Evolutionary conservation across 2,888 invertebrate species (phyloP), one percentile per base, ranked within the genome.

Genomic region (Serrognathus titanus): DNA sequence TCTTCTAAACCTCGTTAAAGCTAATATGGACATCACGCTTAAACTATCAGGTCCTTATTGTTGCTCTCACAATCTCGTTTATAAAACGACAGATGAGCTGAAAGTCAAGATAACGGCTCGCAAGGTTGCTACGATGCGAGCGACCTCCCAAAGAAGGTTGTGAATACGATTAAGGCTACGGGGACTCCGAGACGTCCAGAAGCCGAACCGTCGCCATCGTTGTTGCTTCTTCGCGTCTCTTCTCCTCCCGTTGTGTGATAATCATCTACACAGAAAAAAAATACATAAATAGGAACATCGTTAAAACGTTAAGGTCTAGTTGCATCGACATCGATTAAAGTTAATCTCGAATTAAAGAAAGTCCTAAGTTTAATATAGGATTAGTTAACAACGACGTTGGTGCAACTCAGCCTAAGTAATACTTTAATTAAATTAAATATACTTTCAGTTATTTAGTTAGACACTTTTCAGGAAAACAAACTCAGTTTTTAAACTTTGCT

Each of bases 11-110:
- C 6, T 31, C 1, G 24, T 31, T 31, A 31, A 31, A 31, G 24
- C 24, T 31, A 31, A 31, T 31, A 31, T 31, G 51, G 52, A 55
- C 60, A 63, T 63, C 63, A 60, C 63, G 57, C 59, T 54, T 55
- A 31, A 31, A 31, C 5, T 31, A 31, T 31, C 24, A 31, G 24
- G 24, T 31, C 24, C 24, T 40, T 40, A 13, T 12, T 12, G 40
- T 40, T 40, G 8, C 40, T 51, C 58, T 46, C 55, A 59, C 50
- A 53, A 52, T 53, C 56, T 60, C 63, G 60, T 63, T 63, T 63
- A 63, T 63, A 61, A 63, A 63, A 63, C 63, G 63, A 61, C 55
- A 58, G 48, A 51, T 43, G 54, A 54, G 50, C 50, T 45, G 52
- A 45, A 48, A 36, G 41, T 41, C 49, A 49, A 31, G 24, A 43